Evolutionary conservation across 2,797 vertebrate species (phyloP), one percentile per base, ranked within the genome.

Genomic region (Phataginus tetradactyla): DNA sequence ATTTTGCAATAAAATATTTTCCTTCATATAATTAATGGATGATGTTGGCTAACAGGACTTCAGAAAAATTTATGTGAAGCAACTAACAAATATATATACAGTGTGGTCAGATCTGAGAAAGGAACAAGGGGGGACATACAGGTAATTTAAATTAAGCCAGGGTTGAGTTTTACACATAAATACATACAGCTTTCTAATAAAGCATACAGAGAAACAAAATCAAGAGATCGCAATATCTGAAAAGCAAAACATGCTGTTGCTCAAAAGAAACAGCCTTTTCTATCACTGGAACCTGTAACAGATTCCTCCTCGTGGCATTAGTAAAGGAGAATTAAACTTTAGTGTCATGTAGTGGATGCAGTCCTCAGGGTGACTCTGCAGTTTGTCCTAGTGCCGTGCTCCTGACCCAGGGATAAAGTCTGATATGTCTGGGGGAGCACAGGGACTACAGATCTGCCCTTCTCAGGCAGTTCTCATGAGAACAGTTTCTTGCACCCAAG

Each of bases 1-100:
- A 74, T 90, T 66, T 71, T 71, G 11, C 39, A 75, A 17, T 92
- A 25, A 84, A 83, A 74, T 75, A 66, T 32, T 78, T 89, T 75
- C 59, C 69, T 89, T 0, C 32, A 3, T n/a, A 63, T 83, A 86
- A 45, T 21, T 86, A 72, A 23, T 59, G 34, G 7, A 18, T 91
- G 64, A 59, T 21, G 18, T 66, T 15, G 32, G 72, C 25, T 81
- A 63, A n/a, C 9, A 81, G 34, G 32, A 27, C 49, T 94, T 94
- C 59, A 86, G 69, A 57, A 89, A 69, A 29, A 15, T 14, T 0
- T 55, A 3, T 21, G 10, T 32, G 61, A 53, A 20, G 25, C 61
- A 84, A 4, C 71, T 75, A 23, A 39, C 59, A 87, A 69, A 11
- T 61, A 15, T 32, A 23, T 45, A 20, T 71, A 15, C 8, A 20